phyloP scores from a whole-genome alignment of 2,113 vertebrate genomes.

The Protobothrops flavoviridis region DNA sequence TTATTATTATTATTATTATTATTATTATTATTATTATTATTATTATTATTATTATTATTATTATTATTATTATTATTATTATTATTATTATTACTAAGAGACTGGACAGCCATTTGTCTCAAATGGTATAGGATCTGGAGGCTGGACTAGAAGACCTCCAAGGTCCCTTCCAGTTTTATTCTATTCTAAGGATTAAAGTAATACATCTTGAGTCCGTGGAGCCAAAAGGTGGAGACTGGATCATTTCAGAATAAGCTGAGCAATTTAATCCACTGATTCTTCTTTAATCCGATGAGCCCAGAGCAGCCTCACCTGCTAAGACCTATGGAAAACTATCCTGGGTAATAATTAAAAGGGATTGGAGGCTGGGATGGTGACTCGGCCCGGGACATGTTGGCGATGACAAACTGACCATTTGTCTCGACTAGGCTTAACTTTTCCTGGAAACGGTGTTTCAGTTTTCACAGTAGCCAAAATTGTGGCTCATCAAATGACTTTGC shows the following conservation, averaged over 20 bases:
- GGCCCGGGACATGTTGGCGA: neutral
- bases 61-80: no score
- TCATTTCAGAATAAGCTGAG: neutral
- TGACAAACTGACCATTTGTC: neutral
- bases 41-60: no score
- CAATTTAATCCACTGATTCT: neutral
- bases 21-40: no score
- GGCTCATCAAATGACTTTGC: neutral
- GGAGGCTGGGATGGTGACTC: neutral
- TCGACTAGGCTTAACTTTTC: neutral
- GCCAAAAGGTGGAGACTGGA: neutral
- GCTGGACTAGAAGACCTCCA: no score
- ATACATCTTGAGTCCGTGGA: neutral
- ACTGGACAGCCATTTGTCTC: no score
- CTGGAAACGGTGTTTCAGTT: neutral
- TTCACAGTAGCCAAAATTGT: neutral
- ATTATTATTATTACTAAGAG: no score
- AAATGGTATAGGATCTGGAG: no score
- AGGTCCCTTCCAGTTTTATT: no score
- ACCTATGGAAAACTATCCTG: neutral
- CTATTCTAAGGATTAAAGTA: neutral
- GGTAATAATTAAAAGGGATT: neutral
- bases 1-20: no score
- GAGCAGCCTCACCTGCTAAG: neutral
- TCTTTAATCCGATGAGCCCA: neutral